These are phyloP conservation scores for Distichodus sexfasciatus DNA, from an alignment of 2,797 vertebrate species.

Conservation along the genomic window DNA sequence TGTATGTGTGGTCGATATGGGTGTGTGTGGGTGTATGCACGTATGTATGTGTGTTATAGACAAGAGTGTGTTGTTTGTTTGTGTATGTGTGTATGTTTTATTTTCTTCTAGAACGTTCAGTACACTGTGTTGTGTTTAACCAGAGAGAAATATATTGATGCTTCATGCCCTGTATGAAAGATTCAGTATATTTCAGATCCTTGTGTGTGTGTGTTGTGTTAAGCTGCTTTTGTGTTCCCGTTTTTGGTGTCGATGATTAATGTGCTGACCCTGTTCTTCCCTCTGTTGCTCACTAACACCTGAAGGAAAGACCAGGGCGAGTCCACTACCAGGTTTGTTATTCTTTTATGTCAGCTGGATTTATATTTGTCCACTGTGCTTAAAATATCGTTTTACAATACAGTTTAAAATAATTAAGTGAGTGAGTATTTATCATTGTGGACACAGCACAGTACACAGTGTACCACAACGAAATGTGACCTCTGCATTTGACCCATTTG, in stretches of 20 bases:
- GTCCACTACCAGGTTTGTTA: slow-evolving; percentile 72
- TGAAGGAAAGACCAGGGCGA: slow-evolving; percentile 91
- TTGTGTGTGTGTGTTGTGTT: slow-evolving; percentile 55
- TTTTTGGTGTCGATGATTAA: slow-evolving; percentile 67
- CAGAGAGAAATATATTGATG: slow-evolving; percentile 58
- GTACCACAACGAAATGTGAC: too few species aligned
- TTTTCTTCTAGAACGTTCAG: slow-evolving; percentile 37
- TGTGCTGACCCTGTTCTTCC: slow-evolving; percentile 74
- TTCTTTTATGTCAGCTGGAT: slow-evolving; percentile 18
- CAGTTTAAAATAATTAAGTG: too few species aligned
- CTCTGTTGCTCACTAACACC: slow-evolving; percentile 74
- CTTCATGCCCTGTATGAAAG: slow-evolving; percentile 39
- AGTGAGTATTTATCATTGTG: too few species aligned
- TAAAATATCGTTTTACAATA: too few species aligned
- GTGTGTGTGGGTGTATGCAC: slow-evolving; percentile 12
- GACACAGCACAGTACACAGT: too few species aligned
- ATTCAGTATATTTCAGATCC: slow-evolving; percentile 45
- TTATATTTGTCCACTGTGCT: too few species aligned
- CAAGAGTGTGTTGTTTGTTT: neutral
- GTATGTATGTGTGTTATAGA: slow-evolving; percentile 52
- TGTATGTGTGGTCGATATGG: neutral
- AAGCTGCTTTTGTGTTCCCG: slow-evolving; percentile 54
- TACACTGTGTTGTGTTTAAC: slow-evolving; percentile 56
- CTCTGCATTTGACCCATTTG: too few species aligned
- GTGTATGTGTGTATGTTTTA: slow-evolving; percentile 20